Conservation (phyloP, 2,888 invertebrate species). For the Eueremaeus valkanovi region DNA sequence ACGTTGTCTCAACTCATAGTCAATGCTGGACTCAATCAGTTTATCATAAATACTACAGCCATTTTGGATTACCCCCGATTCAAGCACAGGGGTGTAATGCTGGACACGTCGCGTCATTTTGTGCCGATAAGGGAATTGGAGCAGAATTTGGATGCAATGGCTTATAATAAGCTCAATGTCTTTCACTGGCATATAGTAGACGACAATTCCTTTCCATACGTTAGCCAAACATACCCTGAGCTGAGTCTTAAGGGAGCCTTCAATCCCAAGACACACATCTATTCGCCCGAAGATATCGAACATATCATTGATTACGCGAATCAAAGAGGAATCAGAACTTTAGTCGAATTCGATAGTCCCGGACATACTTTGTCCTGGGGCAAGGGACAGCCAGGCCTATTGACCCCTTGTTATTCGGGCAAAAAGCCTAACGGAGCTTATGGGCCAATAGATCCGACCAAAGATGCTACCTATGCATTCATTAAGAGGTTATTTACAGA, state of each 20-base stretch:
- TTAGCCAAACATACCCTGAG: conserved; percentile 54
- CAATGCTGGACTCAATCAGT: conserved; percentile 51
- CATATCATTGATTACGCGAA: conserved; percentile 72
- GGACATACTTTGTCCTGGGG: conserved; percentile 91
- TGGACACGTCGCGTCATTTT: conserved; percentile 88
- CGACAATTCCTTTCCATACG: conserved; percentile 85
- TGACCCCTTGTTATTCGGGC: conserved; percentile 67
- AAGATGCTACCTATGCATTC: conserved; percentile 53
- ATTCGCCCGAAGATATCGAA: conserved; percentile 62
- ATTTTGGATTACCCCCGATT: conserved; percentile 68
- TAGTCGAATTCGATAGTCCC: conserved; percentile 87
- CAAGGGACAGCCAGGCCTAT: conserved; percentile 64
- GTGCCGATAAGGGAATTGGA: conserved; percentile 60
- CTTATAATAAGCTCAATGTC: conserved; percentile 80
- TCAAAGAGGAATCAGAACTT: conserved; percentile 74
- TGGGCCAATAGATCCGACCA: conserved; percentile 62
- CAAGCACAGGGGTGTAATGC: conserved; percentile 76
- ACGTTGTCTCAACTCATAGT: conserved; percentile 73
- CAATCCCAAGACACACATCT: conserved; percentile 57
- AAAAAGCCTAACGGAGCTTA: conserved; percentile 63
- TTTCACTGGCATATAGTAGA: conserved; percentile 82
- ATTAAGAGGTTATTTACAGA: conserved; percentile 54
- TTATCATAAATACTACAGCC: conserved; percentile 43
- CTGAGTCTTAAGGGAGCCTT: conserved; percentile 45
- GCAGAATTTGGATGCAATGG: conserved; percentile 76